A percentile compares a stretch with the other conserved stretches of the same genome.
phyloP scores from a whole-genome alignment of 2,797 vertebrate species.

The Coracias cyanogaster region DNA sequence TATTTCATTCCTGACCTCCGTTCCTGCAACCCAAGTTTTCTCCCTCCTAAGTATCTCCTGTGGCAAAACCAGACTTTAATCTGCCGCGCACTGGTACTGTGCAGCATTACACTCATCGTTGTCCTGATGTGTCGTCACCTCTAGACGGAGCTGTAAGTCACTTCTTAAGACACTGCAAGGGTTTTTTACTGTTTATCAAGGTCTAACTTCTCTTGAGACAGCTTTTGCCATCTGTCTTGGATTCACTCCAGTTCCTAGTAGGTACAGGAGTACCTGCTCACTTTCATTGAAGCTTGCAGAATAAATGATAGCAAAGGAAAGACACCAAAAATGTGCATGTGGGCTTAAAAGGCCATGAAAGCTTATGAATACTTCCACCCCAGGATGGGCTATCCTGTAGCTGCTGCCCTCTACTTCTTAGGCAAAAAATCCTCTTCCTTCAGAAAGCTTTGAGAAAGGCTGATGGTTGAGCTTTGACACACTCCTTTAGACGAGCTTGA shows the following conservation, averaged over 20 bases:
- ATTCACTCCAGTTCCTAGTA: neutral
- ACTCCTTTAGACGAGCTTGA: neutral
- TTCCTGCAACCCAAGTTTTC: neutral
- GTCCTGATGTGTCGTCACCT: neutral
- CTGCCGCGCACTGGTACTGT: neutral
- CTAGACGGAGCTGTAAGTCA: neutral
- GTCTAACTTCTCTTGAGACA: neutral
- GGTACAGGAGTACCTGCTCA: neutral
- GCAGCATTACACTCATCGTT: neutral
- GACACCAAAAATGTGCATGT: neutral
- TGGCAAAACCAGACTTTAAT: neutral
- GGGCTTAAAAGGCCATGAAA: neutral
- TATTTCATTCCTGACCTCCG: neutral
- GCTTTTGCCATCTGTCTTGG: neutral
- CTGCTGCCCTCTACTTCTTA: neutral
- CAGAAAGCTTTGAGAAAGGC: neutral
- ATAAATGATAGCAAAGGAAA: neutral
- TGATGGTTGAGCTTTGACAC: neutral
- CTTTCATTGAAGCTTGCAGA: neutral
- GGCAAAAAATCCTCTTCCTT: neutral
- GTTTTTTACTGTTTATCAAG: neutral
- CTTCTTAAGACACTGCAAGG: neutral
- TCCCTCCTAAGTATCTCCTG: neutral
- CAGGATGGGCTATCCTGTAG: neutral
- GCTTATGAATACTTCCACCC: neutral